phyloP scores from a whole-genome alignment of 2,888 invertebrate genomes.

The Rhimphoctona megacephalus region DNA sequence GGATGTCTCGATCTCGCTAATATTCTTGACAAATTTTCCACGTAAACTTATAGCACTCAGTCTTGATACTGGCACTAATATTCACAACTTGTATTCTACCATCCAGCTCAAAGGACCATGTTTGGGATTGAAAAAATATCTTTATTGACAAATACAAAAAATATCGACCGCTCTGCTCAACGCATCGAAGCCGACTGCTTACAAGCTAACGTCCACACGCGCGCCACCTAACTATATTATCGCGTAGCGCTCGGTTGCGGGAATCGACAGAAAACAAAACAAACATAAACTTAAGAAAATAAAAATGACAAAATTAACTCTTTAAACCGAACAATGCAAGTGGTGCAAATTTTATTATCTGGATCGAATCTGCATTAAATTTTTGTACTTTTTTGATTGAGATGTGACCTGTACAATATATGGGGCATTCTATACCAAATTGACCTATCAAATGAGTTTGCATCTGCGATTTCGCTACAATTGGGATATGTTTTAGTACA shows the following conservation, averaged over 20 bases:
- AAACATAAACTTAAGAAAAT: too few species aligned
- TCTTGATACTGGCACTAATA: constrained; percentile 10
- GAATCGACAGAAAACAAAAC: not conserved
- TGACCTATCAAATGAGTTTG: too few species aligned
- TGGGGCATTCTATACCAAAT: too few species aligned
- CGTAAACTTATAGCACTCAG: constrained; percentile 32
- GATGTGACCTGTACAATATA: not conserved
- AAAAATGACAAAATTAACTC: too few species aligned
- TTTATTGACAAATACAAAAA: not conserved
- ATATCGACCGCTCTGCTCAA: not conserved
- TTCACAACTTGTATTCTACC: not conserved
- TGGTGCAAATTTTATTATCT: not conserved
- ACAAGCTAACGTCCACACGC: not conserved
- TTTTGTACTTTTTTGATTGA: not conserved
- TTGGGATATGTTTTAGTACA: too few species aligned
- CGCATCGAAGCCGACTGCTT: not conserved
- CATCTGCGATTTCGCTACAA: too few species aligned
- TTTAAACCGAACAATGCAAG: not conserved
- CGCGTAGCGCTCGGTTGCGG: not conserved
- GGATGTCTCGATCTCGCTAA: constrained; percentile 26
- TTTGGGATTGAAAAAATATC: constrained; percentile 1
- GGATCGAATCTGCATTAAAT: not conserved
- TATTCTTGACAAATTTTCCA: constrained; percentile 28
- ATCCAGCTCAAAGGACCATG: constrained; percentile 25
- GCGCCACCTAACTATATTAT: too few species aligned